These are phyloP conservation scores for Agelas oroides DNA, from an alignment of 37 sponge, comb jelly and placozoan genomes.

Conservation along the genomic window DNA sequence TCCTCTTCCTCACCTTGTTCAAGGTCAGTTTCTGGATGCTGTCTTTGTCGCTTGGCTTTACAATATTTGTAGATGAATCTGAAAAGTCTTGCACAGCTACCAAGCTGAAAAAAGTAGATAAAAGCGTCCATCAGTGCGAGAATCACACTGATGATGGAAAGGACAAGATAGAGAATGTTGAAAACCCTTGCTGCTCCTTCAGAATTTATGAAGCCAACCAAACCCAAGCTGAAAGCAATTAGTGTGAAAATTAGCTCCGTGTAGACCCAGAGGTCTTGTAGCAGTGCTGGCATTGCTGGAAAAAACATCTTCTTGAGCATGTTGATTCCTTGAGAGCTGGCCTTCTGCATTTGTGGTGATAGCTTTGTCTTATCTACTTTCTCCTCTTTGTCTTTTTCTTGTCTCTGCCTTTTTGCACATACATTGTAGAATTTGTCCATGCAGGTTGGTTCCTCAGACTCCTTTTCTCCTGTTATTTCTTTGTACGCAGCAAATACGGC, in stretches of 20 bases:
- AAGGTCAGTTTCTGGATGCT: background rate
- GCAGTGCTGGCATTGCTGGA: constrained; percentile 41
- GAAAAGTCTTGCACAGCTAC: constrained; percentile 38
- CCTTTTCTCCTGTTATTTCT: background rate
- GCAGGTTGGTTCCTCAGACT: background rate
- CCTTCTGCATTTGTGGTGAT: constrained; percentile 20
- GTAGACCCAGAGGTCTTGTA: constrained; percentile 61
- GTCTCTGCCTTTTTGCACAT: background rate
- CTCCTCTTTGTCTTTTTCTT: background rate
- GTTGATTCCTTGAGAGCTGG: constrained; percentile 18
- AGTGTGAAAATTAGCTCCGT: constrained; percentile 38
- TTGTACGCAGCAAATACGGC: background rate
- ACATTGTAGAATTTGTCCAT: background rate
- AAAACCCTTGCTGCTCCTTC: background rate
- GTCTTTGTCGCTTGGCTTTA: background rate
- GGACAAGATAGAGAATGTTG: constrained; percentile 19
- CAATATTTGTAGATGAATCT: background rate
- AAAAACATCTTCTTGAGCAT: constrained; percentile 38
- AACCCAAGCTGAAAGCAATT: constrained; percentile 13
- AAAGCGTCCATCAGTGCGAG: constrained; percentile 57
- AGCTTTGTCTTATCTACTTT: constrained; percentile 10
- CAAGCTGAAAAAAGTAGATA: constrained; percentile 46
- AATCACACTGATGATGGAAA: constrained; percentile 21
- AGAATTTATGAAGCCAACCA: background rate
- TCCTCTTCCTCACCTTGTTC: background rate